phyloP scores from a whole-genome alignment of 2,888 invertebrate genomes.

The Aricia artaxerxes region DNA sequence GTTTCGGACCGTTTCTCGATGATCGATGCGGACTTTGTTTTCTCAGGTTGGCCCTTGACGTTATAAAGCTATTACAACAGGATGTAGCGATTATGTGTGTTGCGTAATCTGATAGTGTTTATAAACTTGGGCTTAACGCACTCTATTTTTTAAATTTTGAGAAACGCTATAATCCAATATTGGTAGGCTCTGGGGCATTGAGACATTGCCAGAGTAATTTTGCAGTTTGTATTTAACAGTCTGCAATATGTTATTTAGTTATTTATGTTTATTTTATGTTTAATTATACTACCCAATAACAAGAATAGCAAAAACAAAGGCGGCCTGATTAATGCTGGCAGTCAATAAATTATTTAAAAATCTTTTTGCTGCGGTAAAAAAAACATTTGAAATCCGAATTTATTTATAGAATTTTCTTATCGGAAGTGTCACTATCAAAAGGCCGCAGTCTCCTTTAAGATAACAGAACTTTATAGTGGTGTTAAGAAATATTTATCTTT shows the following conservation, averaged over 20 bases:
- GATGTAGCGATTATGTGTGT: slow-evolving; percentile 14
- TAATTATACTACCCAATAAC: background rate
- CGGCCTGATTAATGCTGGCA: background rate
- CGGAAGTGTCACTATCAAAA: slow-evolving; percentile 22
- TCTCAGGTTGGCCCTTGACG: slow-evolving; percentile 64
- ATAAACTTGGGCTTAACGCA: slow-evolving; percentile 10
- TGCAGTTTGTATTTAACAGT: too few relatives aligned
- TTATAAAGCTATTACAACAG: slow-evolving; percentile 29
- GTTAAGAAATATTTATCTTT: slow-evolving; percentile 68
- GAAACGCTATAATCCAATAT: background rate
- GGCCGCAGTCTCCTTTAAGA: slow-evolving; percentile 53
- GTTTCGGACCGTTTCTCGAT: slow-evolving; percentile 62
- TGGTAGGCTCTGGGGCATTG: background rate
- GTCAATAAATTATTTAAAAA: background rate
- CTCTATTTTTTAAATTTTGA: background rate
- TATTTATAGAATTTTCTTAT: slow-evolving; percentile 24
- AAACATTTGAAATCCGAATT: slow-evolving; percentile 22
- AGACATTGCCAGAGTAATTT: too few relatives aligned
- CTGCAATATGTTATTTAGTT: too few relatives aligned
- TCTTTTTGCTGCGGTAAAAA: background rate
- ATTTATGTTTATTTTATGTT: background rate
- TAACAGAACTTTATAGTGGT: slow-evolving; percentile 63
- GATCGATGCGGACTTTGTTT: slow-evolving; percentile 75
- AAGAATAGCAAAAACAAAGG: background rate
- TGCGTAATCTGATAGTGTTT: slow-evolving; percentile 28